Conservation (phyloP, 2,888 invertebrate species). For the Hyposoter didymator region DNA sequence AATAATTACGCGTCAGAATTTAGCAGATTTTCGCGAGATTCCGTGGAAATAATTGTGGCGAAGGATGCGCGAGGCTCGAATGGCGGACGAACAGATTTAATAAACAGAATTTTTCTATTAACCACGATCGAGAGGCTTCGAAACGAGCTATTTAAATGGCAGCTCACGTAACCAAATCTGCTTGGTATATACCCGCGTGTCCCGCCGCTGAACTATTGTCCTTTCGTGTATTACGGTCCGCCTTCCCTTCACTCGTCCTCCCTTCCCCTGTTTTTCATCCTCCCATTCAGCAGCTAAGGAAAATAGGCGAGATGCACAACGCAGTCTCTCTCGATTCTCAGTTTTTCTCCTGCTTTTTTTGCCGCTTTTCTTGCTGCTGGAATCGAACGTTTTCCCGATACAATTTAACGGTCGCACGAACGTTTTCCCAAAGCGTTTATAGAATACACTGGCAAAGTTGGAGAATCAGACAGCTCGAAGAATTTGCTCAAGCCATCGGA, state of each 20-base stretch:
- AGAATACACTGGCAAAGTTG: constrained; percentile 48
- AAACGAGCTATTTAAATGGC: constrained; percentile 81
- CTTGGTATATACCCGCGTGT: too few species aligned
- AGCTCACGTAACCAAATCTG: constrained; percentile 75
- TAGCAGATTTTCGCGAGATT: background rate
- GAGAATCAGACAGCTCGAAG: constrained; percentile 41
- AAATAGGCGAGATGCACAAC: constrained; percentile 55
- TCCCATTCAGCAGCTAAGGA: constrained; percentile 42
- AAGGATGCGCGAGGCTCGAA: background rate
- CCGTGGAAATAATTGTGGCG: too few species aligned
- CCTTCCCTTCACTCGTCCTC: background rate
- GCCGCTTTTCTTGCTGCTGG: constrained; percentile 37
- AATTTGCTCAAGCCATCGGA: constrained; percentile 50
- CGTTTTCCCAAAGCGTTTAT: constrained; percentile 65
- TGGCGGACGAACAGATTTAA: background rate
- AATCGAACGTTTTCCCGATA: constrained; percentile 74
- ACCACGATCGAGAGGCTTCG: constrained; percentile 69
- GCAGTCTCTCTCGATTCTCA: constrained; percentile 29
- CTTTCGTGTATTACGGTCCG: constrained; percentile 21
- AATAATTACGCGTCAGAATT: too few species aligned
- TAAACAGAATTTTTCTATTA: constrained; percentile 34
- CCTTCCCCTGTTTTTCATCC: background rate
- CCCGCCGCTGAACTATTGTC: constrained; percentile 77
- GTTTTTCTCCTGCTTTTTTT: constrained; percentile 29
- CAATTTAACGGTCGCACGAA: constrained; percentile 76